Conservation (phyloP, 2,888 invertebrate species). For the Patella caerulea region DNA sequence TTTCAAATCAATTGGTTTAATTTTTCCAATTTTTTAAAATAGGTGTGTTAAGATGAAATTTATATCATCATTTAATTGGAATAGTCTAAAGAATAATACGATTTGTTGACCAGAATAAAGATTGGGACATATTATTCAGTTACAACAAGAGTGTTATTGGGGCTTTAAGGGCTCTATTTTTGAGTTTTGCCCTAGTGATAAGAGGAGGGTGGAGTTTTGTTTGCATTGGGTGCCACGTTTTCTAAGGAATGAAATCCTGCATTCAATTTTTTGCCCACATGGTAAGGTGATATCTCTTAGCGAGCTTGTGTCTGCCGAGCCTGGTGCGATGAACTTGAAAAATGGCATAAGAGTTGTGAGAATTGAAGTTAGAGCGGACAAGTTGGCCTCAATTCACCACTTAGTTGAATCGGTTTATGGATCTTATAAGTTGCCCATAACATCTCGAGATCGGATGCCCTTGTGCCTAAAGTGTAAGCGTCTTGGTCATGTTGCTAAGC, state of each 20-base stretch:
- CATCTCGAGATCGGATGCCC: neutral
- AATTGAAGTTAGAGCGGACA: too few relatives aligned
- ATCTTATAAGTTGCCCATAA: neutral
- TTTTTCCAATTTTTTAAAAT: too few relatives aligned
- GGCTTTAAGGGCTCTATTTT: neutral
- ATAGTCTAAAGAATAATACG: too few relatives aligned
- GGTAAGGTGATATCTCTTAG: neutral
- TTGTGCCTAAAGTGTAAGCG: too few relatives aligned
- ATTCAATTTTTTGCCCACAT: neutral
- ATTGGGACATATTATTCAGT: too few relatives aligned
- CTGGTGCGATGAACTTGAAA: neutral
- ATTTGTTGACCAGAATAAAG: too few relatives aligned
- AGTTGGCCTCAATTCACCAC: neutral
- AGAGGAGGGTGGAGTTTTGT: neutral
- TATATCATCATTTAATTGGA: too few relatives aligned
- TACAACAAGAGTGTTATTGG: too few relatives aligned
- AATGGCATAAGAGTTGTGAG: neutral
- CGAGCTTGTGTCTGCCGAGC: neutral
- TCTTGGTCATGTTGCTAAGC: too few relatives aligned
- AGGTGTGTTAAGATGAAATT: too few relatives aligned
- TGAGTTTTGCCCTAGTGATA: neutral
- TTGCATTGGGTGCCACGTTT: neutral
- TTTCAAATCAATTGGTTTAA: too few relatives aligned
- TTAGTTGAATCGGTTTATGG: neutral
- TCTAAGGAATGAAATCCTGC: neutral